Evolutionary conservation across 1,140 invertebrate species (phyloP).

Genomic region (Periplaneta americana): DNA sequence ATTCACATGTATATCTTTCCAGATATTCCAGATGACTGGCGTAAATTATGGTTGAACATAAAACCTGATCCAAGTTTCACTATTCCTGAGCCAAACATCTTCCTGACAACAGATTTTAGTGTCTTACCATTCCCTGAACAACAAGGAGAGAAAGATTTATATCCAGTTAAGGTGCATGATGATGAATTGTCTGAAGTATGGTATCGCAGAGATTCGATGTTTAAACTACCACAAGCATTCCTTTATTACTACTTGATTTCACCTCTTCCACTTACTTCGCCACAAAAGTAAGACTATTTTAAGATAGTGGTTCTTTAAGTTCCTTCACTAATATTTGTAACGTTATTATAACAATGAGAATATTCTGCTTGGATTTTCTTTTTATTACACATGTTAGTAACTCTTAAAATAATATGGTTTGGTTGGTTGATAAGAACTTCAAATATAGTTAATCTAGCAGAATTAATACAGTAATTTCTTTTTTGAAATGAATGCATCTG

Average conservation of each 20-base stretch:
- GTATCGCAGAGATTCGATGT: slow-evolving; percentile 83
- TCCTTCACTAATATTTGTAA: too few relatives aligned
- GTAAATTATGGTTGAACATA: slow-evolving; percentile 1
- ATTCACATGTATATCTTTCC: slow-evolving; percentile 18
- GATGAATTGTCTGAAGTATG: slow-evolving; percentile 64
- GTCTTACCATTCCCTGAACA: not conserved
- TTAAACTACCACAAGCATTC: slow-evolving; percentile 73
- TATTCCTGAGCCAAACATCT: slow-evolving; percentile 62
- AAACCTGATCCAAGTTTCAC: slow-evolving; percentile 4
- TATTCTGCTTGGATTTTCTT: too few relatives aligned
- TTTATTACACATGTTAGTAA: too few relatives aligned
- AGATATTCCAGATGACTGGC: slow-evolving; percentile 59
- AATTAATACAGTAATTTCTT: too few relatives aligned
- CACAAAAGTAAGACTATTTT: slow-evolving; percentile 1
- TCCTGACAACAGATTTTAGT: slow-evolving; percentile 43
- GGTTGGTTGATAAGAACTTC: too few relatives aligned
- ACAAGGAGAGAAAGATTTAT: slow-evolving; percentile 27
- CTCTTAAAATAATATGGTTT: too few relatives aligned
- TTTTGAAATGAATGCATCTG: too few relatives aligned
- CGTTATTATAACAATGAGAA: too few relatives aligned
- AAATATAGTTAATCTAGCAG: too few relatives aligned
- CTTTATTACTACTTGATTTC: slow-evolving; percentile 69
- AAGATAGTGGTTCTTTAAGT: too few relatives aligned
- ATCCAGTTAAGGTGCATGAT: slow-evolving; percentile 57
- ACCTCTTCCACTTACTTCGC: slow-evolving; percentile 47